Conservation (phyloP, 2,888 invertebrate genomes). For the Torymus aiolomorphi region DNA sequence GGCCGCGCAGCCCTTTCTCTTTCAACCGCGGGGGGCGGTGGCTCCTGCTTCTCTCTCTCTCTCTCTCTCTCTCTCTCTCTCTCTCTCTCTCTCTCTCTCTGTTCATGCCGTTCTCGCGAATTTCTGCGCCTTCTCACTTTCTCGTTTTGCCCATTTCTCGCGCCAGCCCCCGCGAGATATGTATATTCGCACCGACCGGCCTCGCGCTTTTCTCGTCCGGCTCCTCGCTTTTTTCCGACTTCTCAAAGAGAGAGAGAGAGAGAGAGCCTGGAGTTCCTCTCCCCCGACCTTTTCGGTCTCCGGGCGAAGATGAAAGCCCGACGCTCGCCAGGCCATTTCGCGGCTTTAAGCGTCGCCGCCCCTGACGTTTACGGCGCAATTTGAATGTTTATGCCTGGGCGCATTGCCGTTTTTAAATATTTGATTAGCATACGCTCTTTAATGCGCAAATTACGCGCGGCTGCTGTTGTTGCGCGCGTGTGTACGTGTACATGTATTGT, state of each 20-base stretch:
- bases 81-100: not conserved
- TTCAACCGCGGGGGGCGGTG: slow-evolving; percentile 18
- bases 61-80: slow-evolving; percentile 8
- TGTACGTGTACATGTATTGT: too few relatives aligned
- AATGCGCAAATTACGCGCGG: slow-evolving; percentile 40
- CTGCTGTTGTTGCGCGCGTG: too few relatives aligned
- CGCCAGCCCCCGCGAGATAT: slow-evolving; percentile 10
- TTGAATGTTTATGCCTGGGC: slow-evolving; percentile 42
- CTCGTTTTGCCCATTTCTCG: slow-evolving; percentile 48
- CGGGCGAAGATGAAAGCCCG: slow-evolving; percentile 27
- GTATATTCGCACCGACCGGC: slow-evolving; percentile 25
- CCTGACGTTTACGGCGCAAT: slow-evolving; percentile 51
- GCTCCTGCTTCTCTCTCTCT: not conserved
- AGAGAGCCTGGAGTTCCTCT: too few relatives aligned
- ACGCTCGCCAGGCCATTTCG: slow-evolving; percentile 5
- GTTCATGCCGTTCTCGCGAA: slow-evolving; percentile 22
- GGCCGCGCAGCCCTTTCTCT: slow-evolving; percentile 47
- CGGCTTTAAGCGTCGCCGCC: slow-evolving; percentile 20
- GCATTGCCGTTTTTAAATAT: slow-evolving; percentile 45
- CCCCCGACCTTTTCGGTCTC: slow-evolving; percentile 26
- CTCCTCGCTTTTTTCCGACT: not conserved
- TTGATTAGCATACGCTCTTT: slow-evolving; percentile 49
- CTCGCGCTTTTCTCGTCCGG: not conserved
- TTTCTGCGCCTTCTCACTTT: slow-evolving; percentile 41
- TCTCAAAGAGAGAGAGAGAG: too few relatives aligned